Evolutionary conservation across 2,888 invertebrate species (phyloP).

Genomic region (Mesopsocus fuscifrons): DNA sequence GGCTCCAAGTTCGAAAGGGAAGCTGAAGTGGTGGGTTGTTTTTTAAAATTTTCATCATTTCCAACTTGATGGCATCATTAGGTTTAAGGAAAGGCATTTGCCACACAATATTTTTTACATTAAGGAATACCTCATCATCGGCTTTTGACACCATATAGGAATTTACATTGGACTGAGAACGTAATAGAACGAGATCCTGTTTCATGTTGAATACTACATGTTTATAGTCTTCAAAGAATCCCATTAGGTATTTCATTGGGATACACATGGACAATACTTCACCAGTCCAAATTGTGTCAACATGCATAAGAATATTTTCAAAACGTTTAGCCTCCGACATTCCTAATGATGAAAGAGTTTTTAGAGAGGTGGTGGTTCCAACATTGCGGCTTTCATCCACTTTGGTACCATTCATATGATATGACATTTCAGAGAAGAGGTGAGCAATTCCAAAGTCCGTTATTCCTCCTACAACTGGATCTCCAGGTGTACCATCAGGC

Average conservation of each 20-base stretch:
- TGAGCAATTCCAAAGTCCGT: slow-evolving; percentile 7
- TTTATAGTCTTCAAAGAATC: slow-evolving; percentile 17
- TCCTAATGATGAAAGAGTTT: background rate
- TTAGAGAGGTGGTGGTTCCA: slow-evolving; percentile 16
- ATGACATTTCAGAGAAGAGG: slow-evolving; percentile 19
- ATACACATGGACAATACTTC: slow-evolving; percentile 13
- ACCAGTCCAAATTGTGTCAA: background rate
- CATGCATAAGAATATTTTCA: background rate
- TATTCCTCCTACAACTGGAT: no score
- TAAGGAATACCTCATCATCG: slow-evolving; percentile 11
- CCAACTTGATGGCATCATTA: slow-evolving; percentile 16
- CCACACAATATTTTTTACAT: slow-evolving; percentile 16
- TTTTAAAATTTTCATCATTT: slow-evolving; percentile 2
- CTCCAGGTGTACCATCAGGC: no score
- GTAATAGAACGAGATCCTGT: slow-evolving; percentile 8
- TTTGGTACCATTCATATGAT: slow-evolving; percentile 22
- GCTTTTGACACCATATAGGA: slow-evolving; percentile 3
- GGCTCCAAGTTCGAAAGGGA: background rate
- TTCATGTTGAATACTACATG: slow-evolving; percentile 13
- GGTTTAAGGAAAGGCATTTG: slow-evolving; percentile 16
- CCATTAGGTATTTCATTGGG: slow-evolving; percentile 15
- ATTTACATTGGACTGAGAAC: slow-evolving; percentile 12
- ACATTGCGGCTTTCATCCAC: slow-evolving; percentile 21
- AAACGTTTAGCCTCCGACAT: background rate
- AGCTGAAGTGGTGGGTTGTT: background rate